phyloP scores from a whole-genome alignment of 2,113 vertebrate genomes.

The Anolis carolinensis region DNA sequence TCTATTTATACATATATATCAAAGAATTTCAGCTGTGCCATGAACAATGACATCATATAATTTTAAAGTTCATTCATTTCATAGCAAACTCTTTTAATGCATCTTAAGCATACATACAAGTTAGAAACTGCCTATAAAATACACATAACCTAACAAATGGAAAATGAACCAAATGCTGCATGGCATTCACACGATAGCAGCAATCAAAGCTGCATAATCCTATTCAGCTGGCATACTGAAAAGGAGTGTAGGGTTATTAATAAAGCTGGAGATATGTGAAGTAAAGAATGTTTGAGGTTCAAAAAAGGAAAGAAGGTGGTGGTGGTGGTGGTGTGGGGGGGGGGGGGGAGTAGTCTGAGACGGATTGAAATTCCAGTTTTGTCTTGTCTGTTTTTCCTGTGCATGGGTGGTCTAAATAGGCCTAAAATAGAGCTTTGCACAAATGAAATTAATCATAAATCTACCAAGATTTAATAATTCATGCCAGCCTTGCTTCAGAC shows the following conservation, averaged over 20 bases:
- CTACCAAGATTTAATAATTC: not conserved
- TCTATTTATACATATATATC: not conserved
- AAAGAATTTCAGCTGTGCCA: not conserved
- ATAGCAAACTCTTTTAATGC: not conserved
- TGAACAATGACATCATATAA: not conserved
- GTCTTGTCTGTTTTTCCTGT: slow-evolving; percentile 1
- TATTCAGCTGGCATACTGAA: slow-evolving; percentile 71
- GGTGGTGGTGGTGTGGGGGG: not conserved
- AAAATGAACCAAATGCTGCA: slow-evolving; percentile 52
- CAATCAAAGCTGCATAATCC: slow-evolving; percentile 67
- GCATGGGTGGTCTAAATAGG: not conserved
- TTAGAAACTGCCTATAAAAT: slow-evolving; percentile 19
- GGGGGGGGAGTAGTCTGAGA: slow-evolving; percentile 34
- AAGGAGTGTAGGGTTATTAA: slow-evolving; percentile 51
- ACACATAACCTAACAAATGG: slow-evolving; percentile 36
- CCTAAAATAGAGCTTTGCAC: not conserved
- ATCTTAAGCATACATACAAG: not conserved
- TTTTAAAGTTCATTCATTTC: not conserved
- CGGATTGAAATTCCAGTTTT: not conserved
- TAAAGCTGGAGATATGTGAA: slow-evolving; percentile 55
- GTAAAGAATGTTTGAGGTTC: slow-evolving; percentile 45
- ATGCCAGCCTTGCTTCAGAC: not conserved
- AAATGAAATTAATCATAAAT: not conserved
- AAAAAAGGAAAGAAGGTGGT: slow-evolving; percentile 19
- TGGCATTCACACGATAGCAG: slow-evolving; percentile 55